These are phyloP conservation scores for Sciurus niger DNA, from an alignment of 2,113 vertebrate species.

Conservation along the genomic window DNA sequence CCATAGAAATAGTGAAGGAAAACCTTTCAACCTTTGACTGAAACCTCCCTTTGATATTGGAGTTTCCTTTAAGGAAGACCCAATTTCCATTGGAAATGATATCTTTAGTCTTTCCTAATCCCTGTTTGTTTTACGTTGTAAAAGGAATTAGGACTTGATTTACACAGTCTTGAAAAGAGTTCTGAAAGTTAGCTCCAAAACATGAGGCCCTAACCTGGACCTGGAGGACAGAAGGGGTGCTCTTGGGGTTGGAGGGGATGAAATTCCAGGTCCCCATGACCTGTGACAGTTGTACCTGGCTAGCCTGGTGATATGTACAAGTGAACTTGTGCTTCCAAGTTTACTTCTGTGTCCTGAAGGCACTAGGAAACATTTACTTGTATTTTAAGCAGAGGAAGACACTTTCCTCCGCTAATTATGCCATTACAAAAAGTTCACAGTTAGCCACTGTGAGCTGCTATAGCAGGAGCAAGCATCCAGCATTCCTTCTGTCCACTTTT, in stretches of 20 bases:
- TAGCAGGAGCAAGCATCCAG: neutral
- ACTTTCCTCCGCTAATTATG: too few species aligned
- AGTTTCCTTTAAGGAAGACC: neutral
- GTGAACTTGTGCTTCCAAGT: neutral
- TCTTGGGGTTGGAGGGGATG: too few species aligned
- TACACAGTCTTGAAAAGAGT: neutral
- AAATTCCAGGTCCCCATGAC: neutral
- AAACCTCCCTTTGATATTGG: neutral
- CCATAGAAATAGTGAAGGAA: neutral
- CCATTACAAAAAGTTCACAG: neutral
- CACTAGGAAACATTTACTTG: neutral
- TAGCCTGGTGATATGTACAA: too few species aligned
- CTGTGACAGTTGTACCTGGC: neutral
- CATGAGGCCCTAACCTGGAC: neutral
- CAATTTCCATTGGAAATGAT: neutral
- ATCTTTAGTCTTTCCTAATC: neutral
- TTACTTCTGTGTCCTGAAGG: neutral
- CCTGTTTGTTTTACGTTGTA: slow-evolving; percentile 51
- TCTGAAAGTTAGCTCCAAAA: neutral
- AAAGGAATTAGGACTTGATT: slow-evolving; percentile 47
- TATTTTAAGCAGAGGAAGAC: neutral
- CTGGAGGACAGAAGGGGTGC: neutral
- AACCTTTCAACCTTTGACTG: neutral
- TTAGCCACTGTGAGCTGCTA: neutral
- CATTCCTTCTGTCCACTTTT: rapidly evolving